Evolutionary conservation across 2,888 invertebrate genomes (phyloP), one percentile per base, ranked within the genome.

Genomic region (Auanema freiburgensis): DNA sequence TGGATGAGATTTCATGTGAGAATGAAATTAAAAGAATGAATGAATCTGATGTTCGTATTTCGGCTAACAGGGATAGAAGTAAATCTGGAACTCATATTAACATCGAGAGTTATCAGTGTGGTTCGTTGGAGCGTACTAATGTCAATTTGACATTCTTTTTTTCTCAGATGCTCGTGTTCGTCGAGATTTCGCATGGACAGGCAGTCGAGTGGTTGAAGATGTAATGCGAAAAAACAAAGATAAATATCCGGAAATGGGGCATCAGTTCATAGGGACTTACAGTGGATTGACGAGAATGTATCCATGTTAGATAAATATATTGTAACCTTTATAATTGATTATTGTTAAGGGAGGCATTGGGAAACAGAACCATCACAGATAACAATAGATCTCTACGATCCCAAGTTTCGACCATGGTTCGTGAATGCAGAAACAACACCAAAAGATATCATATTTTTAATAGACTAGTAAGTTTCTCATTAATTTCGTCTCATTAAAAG

Each of bases 341-440:
- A 52, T 23, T 25, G 46, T 63, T 18, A 55, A 76, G 80, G 72
- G 25, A 69, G 77, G 40, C 58, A 71, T 25, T 82, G 82, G 82
- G 65, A 67, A 23, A 60, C 73, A 2, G 78, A 79, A 40, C 80
- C 80, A 6, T 51, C 63, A 8, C 62, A 66, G 50, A 78, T 79
- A 53, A 79, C 79, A 0, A 71, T 80, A n/a, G 83, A 83, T 57
- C 67, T 83, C 2, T 83, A 79, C 59, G 83, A 83, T 66, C 82
- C 83, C 11, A 64, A 78, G 24, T 79, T 72, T 53, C 72, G 83
- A 2, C 80, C 79, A 10, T 83, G 83, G 83, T 83, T 83, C 65
- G 73, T 76, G 10, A 67, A 67, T 12, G 74, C 83, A 0, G 80
- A 83, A 54, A 67, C 75, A 2, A 68, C 72, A 11, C 81, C 83